Evolutionary conservation across 2,113 vertebrate species (phyloP), one percentile per base, ranked within the genome.

Genomic region (Pyxicephalus adspersus): DNA sequence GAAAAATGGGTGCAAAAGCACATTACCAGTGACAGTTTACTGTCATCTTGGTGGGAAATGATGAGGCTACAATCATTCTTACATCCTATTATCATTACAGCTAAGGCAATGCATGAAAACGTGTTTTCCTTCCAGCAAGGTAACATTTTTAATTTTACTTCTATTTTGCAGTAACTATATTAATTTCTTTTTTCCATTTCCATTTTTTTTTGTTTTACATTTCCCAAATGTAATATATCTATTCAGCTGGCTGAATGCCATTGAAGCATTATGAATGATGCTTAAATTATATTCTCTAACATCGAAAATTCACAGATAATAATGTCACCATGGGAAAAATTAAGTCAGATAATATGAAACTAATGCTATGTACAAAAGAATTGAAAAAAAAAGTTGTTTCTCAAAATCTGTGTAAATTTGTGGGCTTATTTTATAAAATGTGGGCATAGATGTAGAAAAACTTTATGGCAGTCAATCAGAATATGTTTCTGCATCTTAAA

Each of bases 1-100:
- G 60, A 80, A 73, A 81, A 73, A 81, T 81, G 60, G 70, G 28
- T 45, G 22, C 22, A 66, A 4, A 8, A 45, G 29, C 60, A 64
- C 79, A 81, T 81, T 81, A 81, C 74, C 60, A 66, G 79, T 74
- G 79, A 58, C 79, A 65, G 70, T 64, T 73, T 81, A 64, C 50
- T 81, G 50, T 71, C 68, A 72, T 80, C 45, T 73, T 73, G 57
- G 26, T 73, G 28, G 45, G 50, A 55, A 74, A 64, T 74, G 50
- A 65, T 65, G 51, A 64, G 52, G 51, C 5, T 22, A 55, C 19
- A 38, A 58, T 55, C 52, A 25, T 81, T 81, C 50, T 64, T 54
- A 70, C 29, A 65, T 74, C 58, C 31, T 73, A 57, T 57, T 55
- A 64, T 81, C 68, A 57, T 65, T 74, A 74, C 7, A 73, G 60